Conservation (phyloP, 1,140 invertebrate species). For the Lasioglossum baleicum region DNA sequence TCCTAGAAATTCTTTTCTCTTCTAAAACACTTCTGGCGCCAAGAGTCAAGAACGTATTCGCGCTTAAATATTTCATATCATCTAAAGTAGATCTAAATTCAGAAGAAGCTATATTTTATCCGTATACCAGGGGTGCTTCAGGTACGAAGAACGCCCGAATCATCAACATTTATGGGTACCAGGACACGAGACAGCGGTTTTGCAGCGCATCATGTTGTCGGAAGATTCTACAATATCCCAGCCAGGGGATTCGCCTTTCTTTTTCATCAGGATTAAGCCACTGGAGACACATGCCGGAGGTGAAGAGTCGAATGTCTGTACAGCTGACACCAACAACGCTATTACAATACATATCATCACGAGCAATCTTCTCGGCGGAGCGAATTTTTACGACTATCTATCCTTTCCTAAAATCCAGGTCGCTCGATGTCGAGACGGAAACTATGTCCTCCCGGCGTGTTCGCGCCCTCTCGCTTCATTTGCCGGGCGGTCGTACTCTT, state of each 20-base stretch:
- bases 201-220: not conserved
- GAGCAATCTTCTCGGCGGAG: constrained; percentile 31
- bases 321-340: constrained; percentile 13
- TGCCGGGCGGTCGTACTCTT: not conserved
- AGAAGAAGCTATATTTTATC: not conserved
- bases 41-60: not conserved
- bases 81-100: not conserved
- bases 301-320: constrained; percentile 2
- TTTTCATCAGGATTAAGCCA: not conserved
- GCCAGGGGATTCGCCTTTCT: too few species aligned
- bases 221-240: not conserved
- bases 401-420: constrained; percentile 27
- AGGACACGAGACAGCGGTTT: not conserved
- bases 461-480: constrained; percentile 28
- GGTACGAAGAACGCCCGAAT: not conserved
- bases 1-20: too few species aligned
- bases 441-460: constrained; percentile 4
- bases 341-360: constrained; percentile 24
- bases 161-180: not conserved
- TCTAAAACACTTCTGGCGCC: too few species aligned
- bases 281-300: not conserved
- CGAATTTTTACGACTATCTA: constrained; percentile 48
- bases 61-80: not conserved
- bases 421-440: constrained; percentile 14
- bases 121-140: not conserved